phyloP scores from a whole-genome alignment of 2,113 vertebrate genomes.

The Tyto alba region DNA sequence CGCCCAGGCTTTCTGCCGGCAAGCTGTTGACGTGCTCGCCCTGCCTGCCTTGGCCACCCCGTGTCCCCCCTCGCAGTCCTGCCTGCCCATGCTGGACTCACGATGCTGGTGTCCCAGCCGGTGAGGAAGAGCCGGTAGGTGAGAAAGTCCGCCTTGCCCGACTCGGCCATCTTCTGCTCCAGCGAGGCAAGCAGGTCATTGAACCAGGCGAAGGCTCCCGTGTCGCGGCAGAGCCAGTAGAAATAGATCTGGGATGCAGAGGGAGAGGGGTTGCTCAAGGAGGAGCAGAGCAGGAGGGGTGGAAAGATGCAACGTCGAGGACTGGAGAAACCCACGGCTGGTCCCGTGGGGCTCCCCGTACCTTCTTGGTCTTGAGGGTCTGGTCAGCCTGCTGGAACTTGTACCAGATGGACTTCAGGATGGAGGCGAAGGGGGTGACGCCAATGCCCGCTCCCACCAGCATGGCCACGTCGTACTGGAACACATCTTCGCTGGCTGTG shows the following conservation, averaged over 20 bases:
- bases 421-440: constrained; percentile 89
- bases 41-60: not conserved
- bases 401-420: constrained; percentile 94
- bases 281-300: not conserved
- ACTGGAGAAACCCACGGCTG: not conserved
- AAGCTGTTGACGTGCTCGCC: not conserved
- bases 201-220: constrained; percentile 89
- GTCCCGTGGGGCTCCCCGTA: not conserved
- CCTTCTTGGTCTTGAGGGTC: constrained; percentile 85
- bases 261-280: not conserved
- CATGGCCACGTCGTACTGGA: constrained; percentile 90
- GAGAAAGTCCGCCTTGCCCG: constrained; percentile 83
- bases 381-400: constrained; percentile 84
- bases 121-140: constrained; percentile 91
- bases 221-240: constrained; percentile 94
- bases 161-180: constrained; percentile 87
- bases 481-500: constrained; percentile 90
- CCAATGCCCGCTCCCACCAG: constrained; percentile 88
- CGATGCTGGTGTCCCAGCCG: constrained; percentile 82
- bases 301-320: not conserved
- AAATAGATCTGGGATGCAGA: constrained; percentile 84
- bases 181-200: constrained; percentile 84
- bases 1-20: not conserved
- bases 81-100: constrained; percentile 3
- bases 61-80: accelerated